phyloP scores from a whole-genome alignment of 1,140 invertebrate genomes.

The Drosophila kepulauana region DNA sequence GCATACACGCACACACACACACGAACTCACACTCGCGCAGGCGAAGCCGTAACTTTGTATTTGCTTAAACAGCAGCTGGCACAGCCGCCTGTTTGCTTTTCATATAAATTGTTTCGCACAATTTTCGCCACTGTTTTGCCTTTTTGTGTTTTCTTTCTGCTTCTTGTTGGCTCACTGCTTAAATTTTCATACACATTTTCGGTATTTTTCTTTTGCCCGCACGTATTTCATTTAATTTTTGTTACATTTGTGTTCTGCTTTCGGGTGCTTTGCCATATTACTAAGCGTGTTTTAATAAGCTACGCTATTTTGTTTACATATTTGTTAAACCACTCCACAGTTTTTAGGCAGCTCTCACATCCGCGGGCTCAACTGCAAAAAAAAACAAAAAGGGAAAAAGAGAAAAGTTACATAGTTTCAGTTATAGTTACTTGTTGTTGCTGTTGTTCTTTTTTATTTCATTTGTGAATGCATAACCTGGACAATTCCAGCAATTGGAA shows the following conservation, averaged over 20 bases:
- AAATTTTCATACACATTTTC: slow-evolving; percentile 62
- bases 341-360: slow-evolving; percentile 25
- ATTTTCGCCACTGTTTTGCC: slow-evolving; percentile 40
- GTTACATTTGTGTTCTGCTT: slow-evolving; percentile 40
- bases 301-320: slow-evolving; percentile 30
- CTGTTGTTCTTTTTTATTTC: not conserved
- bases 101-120: slow-evolving; percentile 68
- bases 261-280: slow-evolving; percentile 15
- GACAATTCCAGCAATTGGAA: slow-evolving; percentile 44
- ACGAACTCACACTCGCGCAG: slow-evolving; percentile 15
- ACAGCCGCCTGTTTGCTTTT: slow-evolving; percentile 56
- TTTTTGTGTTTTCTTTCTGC: slow-evolving; percentile 19
- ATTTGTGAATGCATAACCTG: slow-evolving; percentile 12
- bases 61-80: slow-evolving; percentile 76
- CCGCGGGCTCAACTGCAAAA: slow-evolving; percentile 16
- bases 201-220: slow-evolving; percentile 63
- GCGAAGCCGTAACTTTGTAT: slow-evolving; percentile 64
- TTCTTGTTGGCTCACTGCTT: slow-evolving; percentile 32
- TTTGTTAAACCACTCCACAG: slow-evolving; percentile 11
- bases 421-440: slow-evolving; percentile 29
- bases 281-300: slow-evolving; percentile 57
- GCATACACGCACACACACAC: slow-evolving; percentile 23
- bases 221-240: slow-evolving; percentile 68
- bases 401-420: slow-evolving; percentile 37
- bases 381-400: not conserved